Evolutionary conservation across 1,140 invertebrate species (phyloP).

Genomic region (Drosophila gunungcola): DNA sequence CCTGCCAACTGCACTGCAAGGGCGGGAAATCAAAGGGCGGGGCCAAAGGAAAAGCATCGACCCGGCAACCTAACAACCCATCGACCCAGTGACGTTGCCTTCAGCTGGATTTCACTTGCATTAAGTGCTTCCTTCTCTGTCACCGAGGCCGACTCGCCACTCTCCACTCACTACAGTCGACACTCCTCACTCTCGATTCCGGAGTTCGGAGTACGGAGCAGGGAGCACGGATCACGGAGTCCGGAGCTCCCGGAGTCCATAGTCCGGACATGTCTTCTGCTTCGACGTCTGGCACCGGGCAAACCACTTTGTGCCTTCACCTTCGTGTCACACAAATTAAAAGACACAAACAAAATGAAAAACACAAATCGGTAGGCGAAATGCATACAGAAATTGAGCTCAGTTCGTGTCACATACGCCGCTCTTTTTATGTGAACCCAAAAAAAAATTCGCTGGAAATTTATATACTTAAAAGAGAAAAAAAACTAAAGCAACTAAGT

Average conservation of each 20-base stretch:
- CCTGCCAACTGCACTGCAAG: constrained; percentile 12
- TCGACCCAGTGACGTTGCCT: constrained; percentile 66
- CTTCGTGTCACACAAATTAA: constrained; percentile 77
- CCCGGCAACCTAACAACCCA: constrained; percentile 52
- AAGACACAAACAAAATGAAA: constrained; percentile 21
- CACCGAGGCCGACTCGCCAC: constrained; percentile 6
- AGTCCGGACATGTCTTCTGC: constrained; percentile 15
- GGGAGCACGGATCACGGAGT: no score
- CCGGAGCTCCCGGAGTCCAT: not conserved
- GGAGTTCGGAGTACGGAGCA: no score
- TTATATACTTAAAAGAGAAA: not conserved
- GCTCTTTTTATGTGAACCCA: not conserved
- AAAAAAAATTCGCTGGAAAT: not conserved
- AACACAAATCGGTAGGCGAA: not conserved
- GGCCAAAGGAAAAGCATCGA: constrained; percentile 25
- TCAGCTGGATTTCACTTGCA: constrained; percentile 71
- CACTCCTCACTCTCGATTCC: not conserved
- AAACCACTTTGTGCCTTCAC: constrained; percentile 73
- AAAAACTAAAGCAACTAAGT: not conserved
- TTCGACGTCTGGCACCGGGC: constrained; percentile 29
- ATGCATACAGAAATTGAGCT: constrained; percentile 14
- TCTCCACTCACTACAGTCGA: not conserved
- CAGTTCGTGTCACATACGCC: constrained; percentile 24
- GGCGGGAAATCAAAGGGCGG: constrained; percentile 16
- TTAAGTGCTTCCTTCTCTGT: constrained; percentile 69